phyloP scores from a whole-genome alignment of 2,888 invertebrate species.

The Tetragnatha montana region DNA sequence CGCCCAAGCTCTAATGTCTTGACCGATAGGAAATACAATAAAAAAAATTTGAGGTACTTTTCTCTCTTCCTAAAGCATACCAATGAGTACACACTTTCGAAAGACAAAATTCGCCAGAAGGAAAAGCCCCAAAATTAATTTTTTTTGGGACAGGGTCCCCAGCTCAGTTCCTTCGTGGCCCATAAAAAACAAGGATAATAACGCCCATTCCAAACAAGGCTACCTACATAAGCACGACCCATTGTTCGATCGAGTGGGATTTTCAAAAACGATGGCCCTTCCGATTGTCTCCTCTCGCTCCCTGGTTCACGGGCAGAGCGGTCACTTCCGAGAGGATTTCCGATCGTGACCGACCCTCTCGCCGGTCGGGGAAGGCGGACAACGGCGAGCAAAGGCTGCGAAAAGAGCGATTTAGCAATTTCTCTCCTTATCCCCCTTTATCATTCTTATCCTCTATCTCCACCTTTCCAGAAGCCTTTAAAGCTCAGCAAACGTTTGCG shows the following conservation, averaged over 20 bases:
- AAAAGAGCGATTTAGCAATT: slow-evolving; percentile 12
- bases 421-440: too few relatives aligned
- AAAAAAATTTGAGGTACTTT: too few relatives aligned
- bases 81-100: not conserved
- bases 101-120: not conserved
- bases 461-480: too few relatives aligned
- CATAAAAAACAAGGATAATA: slow-evolving; percentile 18
- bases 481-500: too few relatives aligned
- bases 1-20: too few relatives aligned
- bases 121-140: not conserved
- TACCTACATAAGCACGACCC: slow-evolving; percentile 29
- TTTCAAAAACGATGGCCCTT: slow-evolving; percentile 29
- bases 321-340: slow-evolving; percentile 15
- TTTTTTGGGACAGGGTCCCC: not conserved
- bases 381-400: slow-evolving; percentile 1
- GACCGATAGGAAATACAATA: too few relatives aligned
- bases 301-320: slow-evolving; percentile 43
- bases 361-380: too few relatives aligned
- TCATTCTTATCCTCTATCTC: too few relatives aligned
- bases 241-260: slow-evolving; percentile 16
- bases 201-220: slow-evolving; percentile 11
- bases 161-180: not conserved
- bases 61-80: too few relatives aligned
- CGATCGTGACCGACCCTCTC: slow-evolving; percentile 18
- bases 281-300: slow-evolving; percentile 32